phyloP scores from a whole-genome alignment of 1,140 invertebrate species.

The Paraescarpia echinospica region DNA sequence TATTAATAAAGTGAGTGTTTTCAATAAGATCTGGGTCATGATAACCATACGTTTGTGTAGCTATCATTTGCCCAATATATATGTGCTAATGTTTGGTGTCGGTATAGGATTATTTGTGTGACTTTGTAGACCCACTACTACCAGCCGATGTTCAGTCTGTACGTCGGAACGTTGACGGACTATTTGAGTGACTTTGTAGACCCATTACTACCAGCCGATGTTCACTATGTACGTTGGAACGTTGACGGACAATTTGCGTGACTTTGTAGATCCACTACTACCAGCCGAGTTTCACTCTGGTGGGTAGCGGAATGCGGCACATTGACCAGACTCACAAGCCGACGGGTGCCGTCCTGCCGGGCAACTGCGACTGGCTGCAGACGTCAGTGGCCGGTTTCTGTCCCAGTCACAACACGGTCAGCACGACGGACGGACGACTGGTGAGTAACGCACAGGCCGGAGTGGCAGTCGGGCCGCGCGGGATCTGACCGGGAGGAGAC shows the following conservation, averaged over 20 bases:
- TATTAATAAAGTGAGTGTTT: too few species aligned
- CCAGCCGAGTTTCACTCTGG: slow-evolving; percentile 91
- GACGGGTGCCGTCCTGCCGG: slow-evolving; percentile 75
- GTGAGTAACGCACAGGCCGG: slow-evolving; percentile 57
- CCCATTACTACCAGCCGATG: slow-evolving; percentile 94
- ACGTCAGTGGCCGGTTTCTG: slow-evolving; percentile 73
- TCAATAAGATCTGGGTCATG: too few species aligned
- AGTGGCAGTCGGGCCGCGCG: too few species aligned
- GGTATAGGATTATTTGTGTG: background rate
- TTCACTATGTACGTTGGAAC: slow-evolving; percentile 68
- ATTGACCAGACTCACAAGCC: slow-evolving; percentile 67
- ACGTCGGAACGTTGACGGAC: background rate
- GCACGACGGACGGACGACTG: slow-evolving; percentile 67
- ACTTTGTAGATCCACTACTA: slow-evolving; percentile 83
- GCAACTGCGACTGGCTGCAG: slow-evolving; percentile 77
- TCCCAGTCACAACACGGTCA: slow-evolving; percentile 74
- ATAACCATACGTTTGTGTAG: too few species aligned
- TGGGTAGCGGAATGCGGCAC: slow-evolving; percentile 84
- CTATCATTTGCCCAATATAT: too few species aligned
- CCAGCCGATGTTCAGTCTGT: background rate
- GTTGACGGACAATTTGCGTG: slow-evolving; percentile 13
- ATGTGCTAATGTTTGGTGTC: too few species aligned
- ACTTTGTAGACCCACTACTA: background rate
- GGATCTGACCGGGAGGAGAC: too few species aligned
- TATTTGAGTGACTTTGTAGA: slow-evolving; percentile 60